phyloP scores from a whole-genome alignment of 2,888 invertebrate species.

The Ceramica pisi region DNA sequence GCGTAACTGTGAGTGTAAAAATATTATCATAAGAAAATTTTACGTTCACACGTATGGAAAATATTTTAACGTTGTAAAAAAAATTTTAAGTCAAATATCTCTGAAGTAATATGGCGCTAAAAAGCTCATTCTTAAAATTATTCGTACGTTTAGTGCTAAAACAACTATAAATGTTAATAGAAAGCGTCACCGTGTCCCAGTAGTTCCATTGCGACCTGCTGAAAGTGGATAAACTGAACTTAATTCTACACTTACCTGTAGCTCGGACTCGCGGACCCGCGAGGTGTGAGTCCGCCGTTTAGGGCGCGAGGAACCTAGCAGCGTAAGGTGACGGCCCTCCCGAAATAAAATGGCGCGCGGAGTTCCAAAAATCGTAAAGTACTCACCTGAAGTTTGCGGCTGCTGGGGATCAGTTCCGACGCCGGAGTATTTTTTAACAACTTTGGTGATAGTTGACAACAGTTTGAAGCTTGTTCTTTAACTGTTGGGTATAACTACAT shows the following conservation, averaged over 20 bases:
- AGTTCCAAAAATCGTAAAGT: conserved; percentile 59
- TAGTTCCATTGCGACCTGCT: background rate
- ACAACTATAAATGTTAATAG: background rate
- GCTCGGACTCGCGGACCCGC: conserved; percentile 14
- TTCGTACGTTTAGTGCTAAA: background rate
- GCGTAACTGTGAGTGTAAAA: background rate
- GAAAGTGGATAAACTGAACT: conserved; percentile 6
- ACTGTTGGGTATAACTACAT: conserved; percentile 74
- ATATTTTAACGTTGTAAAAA: background rate
- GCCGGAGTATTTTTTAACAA: conserved; percentile 77
- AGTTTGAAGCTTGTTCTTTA: conserved; percentile 79
- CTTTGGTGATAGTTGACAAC: conserved; percentile 80
- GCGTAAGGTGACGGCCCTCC: conserved; percentile 40
- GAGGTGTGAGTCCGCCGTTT: conserved; percentile 56
- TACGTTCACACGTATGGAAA: background rate
- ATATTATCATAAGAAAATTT: background rate
- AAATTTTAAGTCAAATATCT: background rate
- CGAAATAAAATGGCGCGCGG: conserved; percentile 79
- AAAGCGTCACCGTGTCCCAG: background rate
- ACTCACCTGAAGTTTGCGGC: conserved; percentile 80
- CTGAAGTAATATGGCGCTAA: background rate
- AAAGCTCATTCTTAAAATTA: background rate
- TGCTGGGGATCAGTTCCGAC: conserved; percentile 72
- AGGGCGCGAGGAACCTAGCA: conserved; percentile 44
- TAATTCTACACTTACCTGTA: conserved; percentile 21